A percentile compares a stretch with the other conserved stretches of the same genome.
These are phyloP conservation scores for Acronicta aceris DNA, from an alignment of 2,888 invertebrate species.

Conservation along the genomic window DNA sequence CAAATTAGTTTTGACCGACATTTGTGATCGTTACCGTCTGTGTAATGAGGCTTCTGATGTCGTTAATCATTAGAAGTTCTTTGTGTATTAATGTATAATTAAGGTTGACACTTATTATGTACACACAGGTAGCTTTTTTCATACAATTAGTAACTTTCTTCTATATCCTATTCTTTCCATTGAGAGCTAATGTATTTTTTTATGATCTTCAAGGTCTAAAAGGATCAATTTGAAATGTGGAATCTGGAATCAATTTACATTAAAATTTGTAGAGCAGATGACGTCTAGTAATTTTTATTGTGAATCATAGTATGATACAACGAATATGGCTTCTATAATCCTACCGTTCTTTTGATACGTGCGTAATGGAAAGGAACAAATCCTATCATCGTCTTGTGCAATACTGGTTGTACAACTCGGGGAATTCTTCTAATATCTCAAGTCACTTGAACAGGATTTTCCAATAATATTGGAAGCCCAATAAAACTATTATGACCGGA, in stretches of 20 bases:
- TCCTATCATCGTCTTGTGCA: background rate
- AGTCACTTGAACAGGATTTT: conserved; percentile 15
- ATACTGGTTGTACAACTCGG: conserved; percentile 8
- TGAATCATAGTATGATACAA: too few species aligned
- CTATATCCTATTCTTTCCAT: background rate
- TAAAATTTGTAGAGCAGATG: too few species aligned
- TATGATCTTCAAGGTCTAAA: too few species aligned
- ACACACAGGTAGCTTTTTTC: background rate
- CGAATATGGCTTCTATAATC: too few species aligned
- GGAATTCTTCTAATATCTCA: conserved; percentile 10
- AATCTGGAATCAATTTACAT: too few species aligned
- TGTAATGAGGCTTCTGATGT: conserved; percentile 24
- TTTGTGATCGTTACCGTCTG: conserved; percentile 54
- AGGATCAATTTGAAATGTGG: too few species aligned
- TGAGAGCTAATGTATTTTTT: background rate
- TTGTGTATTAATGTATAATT: conserved; percentile 18
- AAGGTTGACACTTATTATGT: background rate
- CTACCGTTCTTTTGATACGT: too few species aligned
- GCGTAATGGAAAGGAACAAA: too few species aligned
- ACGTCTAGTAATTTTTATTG: too few species aligned
- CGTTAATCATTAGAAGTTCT: conserved; percentile 29
- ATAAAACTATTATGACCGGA: conserved; percentile 39
- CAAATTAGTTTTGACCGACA: conserved; percentile 49
- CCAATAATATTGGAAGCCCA: conserved; percentile 23
- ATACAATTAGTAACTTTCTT: background rate